Percentiles rank a stretch among this genome's conserved stretches.
Conservation (phyloP, 2,113 vertebrate genomes). For the Thamnophis sirtalis region DNA sequence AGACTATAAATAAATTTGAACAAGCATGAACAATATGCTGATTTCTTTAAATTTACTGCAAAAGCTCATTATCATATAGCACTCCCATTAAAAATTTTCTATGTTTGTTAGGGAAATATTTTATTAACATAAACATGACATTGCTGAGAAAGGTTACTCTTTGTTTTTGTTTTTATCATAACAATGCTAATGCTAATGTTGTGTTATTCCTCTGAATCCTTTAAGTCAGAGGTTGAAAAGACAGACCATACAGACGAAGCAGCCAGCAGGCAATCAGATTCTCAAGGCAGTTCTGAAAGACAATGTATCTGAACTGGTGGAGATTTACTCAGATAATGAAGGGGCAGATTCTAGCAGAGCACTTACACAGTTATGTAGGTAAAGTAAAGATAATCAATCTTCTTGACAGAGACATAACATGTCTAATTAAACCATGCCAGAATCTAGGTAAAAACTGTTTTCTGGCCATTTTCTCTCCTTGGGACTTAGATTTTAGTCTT, state of each 20-base stretch:
- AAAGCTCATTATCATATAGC: neutral
- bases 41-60: neutral
- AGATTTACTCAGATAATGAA: neutral
- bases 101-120: neutral
- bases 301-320: neutral
- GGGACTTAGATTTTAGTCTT: neutral
- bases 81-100: neutral
- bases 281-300: neutral
- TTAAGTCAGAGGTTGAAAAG: neutral
- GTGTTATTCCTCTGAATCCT: neutral
- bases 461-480: neutral
- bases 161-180: neutral
- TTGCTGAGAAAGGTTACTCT: neutral
- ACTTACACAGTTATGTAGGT: neutral
- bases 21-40: neutral
- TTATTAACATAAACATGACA: neutral
- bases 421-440: neutral
- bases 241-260: neutral
- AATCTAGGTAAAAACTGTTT: neutral
- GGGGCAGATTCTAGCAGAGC: neutral
- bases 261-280: neutral
- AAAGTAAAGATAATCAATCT: neutral
- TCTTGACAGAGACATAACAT: neutral
- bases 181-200: neutral
- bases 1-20: neutral